phyloP scores from a whole-genome alignment of 35 echinoderm and acorn worm species.

The Apostichopus parvimensis region DNA sequence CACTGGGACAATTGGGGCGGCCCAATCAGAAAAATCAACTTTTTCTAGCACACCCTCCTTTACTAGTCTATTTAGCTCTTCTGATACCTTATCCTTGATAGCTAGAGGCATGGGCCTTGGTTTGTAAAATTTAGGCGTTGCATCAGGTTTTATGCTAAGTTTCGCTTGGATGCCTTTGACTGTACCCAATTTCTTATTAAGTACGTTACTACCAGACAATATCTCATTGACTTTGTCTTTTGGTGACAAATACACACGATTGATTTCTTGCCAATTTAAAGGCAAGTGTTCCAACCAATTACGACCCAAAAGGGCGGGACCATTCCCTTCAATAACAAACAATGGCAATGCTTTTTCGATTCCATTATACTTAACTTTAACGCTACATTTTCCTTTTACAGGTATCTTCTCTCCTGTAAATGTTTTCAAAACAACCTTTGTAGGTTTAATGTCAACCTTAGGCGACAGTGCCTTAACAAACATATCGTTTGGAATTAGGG shows the following conservation, averaged over 20 bases:
- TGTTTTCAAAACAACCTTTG: background rate
- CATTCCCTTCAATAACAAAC: background rate
- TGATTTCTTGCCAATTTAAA: slow-evolving; percentile 14
- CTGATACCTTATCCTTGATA: too few relatives aligned
- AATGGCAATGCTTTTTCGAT: slow-evolving; percentile 4
- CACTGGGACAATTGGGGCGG: too few relatives aligned
- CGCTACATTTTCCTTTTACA: background rate
- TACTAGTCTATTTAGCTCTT: too few relatives aligned
- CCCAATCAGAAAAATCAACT: too few relatives aligned
- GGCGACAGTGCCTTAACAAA: background rate
- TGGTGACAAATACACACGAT: background rate
- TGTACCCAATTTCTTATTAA: too few relatives aligned
- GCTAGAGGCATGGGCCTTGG: too few relatives aligned
- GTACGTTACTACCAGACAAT: too few relatives aligned
- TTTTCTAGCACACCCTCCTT: too few relatives aligned
- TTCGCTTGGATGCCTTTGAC: too few relatives aligned
- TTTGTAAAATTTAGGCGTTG: too few relatives aligned
- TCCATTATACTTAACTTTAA: slow-evolving; percentile 1
- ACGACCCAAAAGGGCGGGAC: background rate
- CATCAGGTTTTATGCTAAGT: too few relatives aligned
- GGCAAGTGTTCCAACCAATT: slow-evolving; percentile 6
- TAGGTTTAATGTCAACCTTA: background rate
- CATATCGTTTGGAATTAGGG: background rate
- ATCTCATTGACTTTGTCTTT: too few relatives aligned
- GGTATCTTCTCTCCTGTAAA: slow-evolving; percentile 23